A percentile compares a stretch with the other conserved stretches of the same genome.
Evolutionary conservation across 2,888 invertebrate genomes (phyloP).

Genomic region (Oxytorus armatus): DNA sequence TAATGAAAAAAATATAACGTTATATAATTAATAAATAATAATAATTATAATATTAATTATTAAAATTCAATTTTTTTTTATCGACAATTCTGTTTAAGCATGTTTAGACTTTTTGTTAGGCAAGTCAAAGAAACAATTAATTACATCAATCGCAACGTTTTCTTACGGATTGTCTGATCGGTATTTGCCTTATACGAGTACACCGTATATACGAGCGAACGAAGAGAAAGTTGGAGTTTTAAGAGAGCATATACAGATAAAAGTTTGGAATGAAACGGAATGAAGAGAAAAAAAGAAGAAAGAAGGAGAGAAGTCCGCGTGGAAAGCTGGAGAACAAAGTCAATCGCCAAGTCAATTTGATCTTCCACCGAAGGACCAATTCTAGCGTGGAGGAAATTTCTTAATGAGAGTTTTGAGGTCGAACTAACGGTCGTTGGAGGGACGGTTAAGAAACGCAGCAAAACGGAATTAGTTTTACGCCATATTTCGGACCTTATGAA

Average conservation of each 20-base stretch:
- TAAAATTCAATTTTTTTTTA: too few species aligned
- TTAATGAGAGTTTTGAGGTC: conserved; percentile 65
- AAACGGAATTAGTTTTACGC: conserved; percentile 59
- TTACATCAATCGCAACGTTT: conserved; percentile 2
- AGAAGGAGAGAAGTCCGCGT: conserved; percentile 5
- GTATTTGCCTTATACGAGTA: conserved; percentile 21
- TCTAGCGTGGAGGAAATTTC: conserved; percentile 60
- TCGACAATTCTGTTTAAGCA: too few species aligned
- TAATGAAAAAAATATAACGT: too few species aligned
- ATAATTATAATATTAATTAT: too few species aligned
- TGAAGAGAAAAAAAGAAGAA: conserved; percentile 6
- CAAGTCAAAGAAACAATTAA: too few species aligned
- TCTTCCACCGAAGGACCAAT: conserved; percentile 63
- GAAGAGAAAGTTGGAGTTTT: conserved; percentile 28
- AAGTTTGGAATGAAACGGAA: conserved; percentile 25
- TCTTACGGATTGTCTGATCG: conserved; percentile 6
- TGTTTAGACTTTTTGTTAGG: too few species aligned
- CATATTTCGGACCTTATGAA: conserved; percentile 61
- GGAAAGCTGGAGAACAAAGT: conserved; percentile 60
- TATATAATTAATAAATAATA: too few species aligned
- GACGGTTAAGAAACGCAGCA: conserved; percentile 39
- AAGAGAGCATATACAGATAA: conserved; percentile 9
- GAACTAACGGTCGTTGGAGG: conserved; percentile 50
- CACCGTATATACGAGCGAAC: conserved; percentile 12
- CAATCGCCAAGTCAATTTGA: conserved; percentile 67